Evolutionary conservation across 1,140 invertebrate species (phyloP).

Genomic region (Anoplolepis gracilipes): DNA sequence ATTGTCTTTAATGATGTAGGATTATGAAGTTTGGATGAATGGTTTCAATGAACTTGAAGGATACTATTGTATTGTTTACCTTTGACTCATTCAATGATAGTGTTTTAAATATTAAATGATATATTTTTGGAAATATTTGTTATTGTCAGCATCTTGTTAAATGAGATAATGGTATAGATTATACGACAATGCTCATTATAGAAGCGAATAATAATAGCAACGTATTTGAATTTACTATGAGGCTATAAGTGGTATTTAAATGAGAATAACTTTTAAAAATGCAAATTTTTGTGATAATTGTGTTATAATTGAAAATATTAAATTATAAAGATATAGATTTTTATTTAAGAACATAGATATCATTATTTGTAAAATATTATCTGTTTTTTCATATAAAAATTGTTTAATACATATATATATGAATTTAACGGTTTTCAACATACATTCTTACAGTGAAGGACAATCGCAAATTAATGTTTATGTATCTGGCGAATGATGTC

Average conservation of each 20-base stretch:
- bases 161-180: neutral
- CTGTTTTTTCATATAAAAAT: neutral
- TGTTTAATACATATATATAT: neutral
- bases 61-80: neutral
- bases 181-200: neutral
- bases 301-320: neutral
- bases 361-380: neutral
- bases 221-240: slow-evolving; percentile 3
- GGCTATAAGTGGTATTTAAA: neutral
- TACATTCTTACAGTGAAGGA: slow-evolving; percentile 91
- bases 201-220: neutral
- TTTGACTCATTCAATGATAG: neutral
- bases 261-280: neutral
- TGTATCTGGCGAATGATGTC: slow-evolving; percentile 99
- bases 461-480: slow-evolving; percentile 95
- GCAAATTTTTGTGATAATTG: neutral
- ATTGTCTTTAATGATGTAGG: neutral
- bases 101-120: neutral
- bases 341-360: neutral
- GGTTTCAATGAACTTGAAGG: neutral
- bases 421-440: neutral
- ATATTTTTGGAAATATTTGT: neutral
- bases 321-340: neutral
- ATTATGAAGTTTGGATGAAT: neutral
- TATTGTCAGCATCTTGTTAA: neutral